Conservation (phyloP, 2,888 invertebrate species). For the Furcula furcula region DNA sequence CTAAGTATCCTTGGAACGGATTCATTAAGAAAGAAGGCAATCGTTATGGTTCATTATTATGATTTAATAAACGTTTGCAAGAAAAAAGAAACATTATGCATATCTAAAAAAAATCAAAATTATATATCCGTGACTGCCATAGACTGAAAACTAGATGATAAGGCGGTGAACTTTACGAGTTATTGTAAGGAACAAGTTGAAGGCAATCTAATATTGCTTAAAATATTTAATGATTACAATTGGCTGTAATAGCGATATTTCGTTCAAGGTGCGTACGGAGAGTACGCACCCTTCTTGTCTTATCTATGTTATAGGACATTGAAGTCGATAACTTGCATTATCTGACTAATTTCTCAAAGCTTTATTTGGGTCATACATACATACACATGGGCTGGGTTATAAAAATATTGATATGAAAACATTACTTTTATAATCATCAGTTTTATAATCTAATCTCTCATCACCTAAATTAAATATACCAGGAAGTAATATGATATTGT, state of each 20-base stretch:
- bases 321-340: no score
- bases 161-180: slow-evolving; percentile 46
- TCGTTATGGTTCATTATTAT: no score
- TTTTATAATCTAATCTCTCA: slow-evolving; percentile 33
- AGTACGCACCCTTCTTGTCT: no score
- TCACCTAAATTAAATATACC: slow-evolving; percentile 3
- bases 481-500: slow-evolving; percentile 1
- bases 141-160: slow-evolving; percentile 53
- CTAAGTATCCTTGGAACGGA: no score
- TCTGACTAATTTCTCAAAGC: no score
- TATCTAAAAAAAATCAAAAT: no score
- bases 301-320: no score
- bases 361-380: slow-evolving; percentile 39
- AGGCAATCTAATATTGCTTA: slow-evolving; percentile 3
- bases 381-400: slow-evolving; percentile 29
- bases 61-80: slow-evolving; percentile 24
- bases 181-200: slow-evolving; percentile 22
- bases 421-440: slow-evolving; percentile 17
- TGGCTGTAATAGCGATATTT: no score
- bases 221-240: no score
- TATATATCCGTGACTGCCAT: slow-evolving; percentile 41
- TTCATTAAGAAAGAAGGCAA: no score
- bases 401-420: slow-evolving; percentile 33
- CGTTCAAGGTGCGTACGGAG: no score
- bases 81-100: slow-evolving; percentile 33